Evolutionary conservation across 1,140 invertebrate species (phyloP), one percentile per base, ranked within the genome.

Genomic region (Drosophila parvula): DNA sequence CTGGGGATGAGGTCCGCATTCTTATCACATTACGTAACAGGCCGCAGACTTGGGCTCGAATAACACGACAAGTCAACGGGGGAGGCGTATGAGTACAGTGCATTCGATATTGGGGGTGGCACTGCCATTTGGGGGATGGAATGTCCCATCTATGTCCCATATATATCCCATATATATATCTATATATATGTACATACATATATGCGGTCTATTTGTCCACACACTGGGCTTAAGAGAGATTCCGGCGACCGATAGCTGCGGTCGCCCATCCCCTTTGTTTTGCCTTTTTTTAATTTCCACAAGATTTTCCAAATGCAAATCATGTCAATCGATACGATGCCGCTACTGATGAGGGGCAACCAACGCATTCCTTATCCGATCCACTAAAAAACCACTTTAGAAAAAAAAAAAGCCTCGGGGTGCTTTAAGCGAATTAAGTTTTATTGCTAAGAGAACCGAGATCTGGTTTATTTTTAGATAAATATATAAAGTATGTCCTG

Each of bases 1-100:
- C 34, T 44, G 74, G 73, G 41, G 43, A 53, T 69, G 63, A 36
- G 32, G 34, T 48, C 60, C 8, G 51, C 77, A 83, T 88, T 88
- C 83, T 89, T 88, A 88, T 88, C 83, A 84, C 77, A 89, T 88
- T 89, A 88, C 83, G 77, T 83, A 80, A 84, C 83, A 78, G 83
- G 83, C 83, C 83, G 80, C 83, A 89, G 83, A 88, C 83, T 89
- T 80, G 50, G 74, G 65, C 58, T 88, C 84, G 28, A 78, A 89
- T 88, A 89, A 80, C 83, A 74, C 34, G 45, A 32, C 27, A 38
- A 40, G 12, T 41, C 30, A 58, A 14, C 10, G 51, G 40, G 36
- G 58, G 50, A 22, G 40, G 56, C 18, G 45, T 14, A 48, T n/a
- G 27, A 28, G 12, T 32, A 62, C 40, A 41, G 0, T 62, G 50